A percentile compares a stretch with the other conserved stretches of the same genome.
Conservation (phyloP, 2,888 invertebrate genomes). For the Scaptomyza reducta region DNA sequence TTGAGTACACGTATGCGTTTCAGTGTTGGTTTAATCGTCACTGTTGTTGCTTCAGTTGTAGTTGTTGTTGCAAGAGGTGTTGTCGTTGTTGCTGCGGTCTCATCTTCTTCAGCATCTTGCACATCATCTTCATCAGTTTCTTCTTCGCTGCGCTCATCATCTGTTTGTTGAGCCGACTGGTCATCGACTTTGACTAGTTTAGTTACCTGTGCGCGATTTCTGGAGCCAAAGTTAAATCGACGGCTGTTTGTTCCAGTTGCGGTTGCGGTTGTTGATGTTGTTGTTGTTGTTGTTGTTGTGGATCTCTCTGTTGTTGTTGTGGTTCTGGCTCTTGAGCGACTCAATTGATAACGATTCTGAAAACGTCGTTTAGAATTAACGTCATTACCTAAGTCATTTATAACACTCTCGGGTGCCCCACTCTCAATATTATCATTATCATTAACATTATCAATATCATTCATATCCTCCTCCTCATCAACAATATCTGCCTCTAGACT, state of each 20-base stretch:
- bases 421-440: conserved; percentile 40
- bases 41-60: conserved; percentile 43
- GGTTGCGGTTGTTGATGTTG: conserved; percentile 7
- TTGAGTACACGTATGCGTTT: conserved; percentile 79
- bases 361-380: conserved; percentile 84
- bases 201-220: conserved; percentile 68
- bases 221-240: conserved; percentile 40
- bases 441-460: conserved; percentile 34
- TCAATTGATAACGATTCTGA: conserved; percentile 83
- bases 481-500: conserved; percentile 39
- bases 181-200: conserved; percentile 59
- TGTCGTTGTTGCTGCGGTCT: conserved; percentile 46
- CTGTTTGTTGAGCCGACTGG: conserved; percentile 42
- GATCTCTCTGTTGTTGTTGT: conserved; percentile 41
- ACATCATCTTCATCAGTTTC: conserved; percentile 37
- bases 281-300: conserved; percentile 28
- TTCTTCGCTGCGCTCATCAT: conserved; percentile 33
- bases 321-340: conserved; percentile 72
- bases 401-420: conserved; percentile 47
- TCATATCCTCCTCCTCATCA: conserved; percentile 34
- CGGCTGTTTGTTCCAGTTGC: conserved; percentile 31
- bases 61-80: conserved; percentile 36
- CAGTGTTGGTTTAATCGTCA: conserved; percentile 51
- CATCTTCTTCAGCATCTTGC: conserved; percentile 34
- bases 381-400: conserved; percentile 74